Percentiles rank a stretch among this genome's conserved stretches.
These are phyloP conservation scores for Phycodurus eques DNA, from an alignment of 2,113 vertebrate genomes.

Conservation along the genomic window DNA sequence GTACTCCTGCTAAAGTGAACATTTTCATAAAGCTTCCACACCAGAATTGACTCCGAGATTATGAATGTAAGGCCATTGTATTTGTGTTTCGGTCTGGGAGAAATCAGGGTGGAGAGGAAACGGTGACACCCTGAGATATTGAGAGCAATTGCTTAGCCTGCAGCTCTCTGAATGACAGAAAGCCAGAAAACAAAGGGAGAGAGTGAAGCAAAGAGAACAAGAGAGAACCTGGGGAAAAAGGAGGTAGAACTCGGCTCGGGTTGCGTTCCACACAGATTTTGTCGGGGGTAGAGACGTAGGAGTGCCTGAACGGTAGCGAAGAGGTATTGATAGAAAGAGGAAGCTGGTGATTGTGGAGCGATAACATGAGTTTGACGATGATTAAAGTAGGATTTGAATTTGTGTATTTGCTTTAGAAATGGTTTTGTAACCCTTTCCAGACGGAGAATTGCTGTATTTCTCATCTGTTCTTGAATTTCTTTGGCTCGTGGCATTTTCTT, in stretches of 20 bases:
- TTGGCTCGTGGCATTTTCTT: constrained; percentile 11
- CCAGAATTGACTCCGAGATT: constrained; percentile 3
- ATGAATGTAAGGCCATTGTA: constrained; percentile 1
- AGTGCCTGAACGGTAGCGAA: constrained; percentile 20
- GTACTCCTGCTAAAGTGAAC: not conserved
- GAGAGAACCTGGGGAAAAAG: constrained; percentile 64
- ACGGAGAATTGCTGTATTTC: too few species aligned
- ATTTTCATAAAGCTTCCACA: not conserved
- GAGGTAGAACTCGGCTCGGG: constrained; percentile 57
- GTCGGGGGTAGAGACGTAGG: constrained; percentile 16
- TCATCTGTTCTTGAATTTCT: too few species aligned
- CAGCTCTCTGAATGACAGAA: constrained; percentile 46
- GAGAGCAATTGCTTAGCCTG: constrained; percentile 35
- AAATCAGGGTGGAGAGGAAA: constrained; percentile 66
- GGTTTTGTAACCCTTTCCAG: too few species aligned
- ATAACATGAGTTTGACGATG: not conserved
- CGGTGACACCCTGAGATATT: constrained; percentile 64
- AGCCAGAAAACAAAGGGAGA: constrained; percentile 38
- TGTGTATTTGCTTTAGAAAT: not conserved
- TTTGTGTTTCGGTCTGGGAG: constrained; percentile 27
- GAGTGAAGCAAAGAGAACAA: constrained; percentile 2
- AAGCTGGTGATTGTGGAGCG: constrained; percentile 23
- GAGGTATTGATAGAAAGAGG: not conserved
- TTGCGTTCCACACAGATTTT: constrained; percentile 65
- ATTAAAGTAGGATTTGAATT: constrained; percentile 14